Conservation (phyloP, 1,140 invertebrate genomes). For the Portunus trituberculatus region DNA sequence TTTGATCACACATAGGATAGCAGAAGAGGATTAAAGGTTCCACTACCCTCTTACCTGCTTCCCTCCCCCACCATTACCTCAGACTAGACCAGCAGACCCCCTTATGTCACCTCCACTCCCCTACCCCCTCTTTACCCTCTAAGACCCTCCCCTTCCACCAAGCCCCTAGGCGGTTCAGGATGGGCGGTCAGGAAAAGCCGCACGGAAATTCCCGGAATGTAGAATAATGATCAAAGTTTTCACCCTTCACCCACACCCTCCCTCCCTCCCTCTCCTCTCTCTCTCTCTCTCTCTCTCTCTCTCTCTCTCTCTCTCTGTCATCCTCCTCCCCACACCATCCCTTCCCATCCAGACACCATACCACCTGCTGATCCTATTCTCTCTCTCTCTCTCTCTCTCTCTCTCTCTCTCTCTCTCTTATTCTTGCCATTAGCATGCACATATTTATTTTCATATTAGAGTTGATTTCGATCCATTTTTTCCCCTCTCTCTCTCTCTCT, state of each 20-base stretch:
- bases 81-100: neutral
- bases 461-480: neutral
- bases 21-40: neutral
- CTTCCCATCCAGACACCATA: neutral
- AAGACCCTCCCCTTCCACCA: neutral
- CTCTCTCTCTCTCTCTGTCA: neutral
- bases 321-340: neutral
- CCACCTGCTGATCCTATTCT: neutral
- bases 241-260: neutral
- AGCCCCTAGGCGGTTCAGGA: neutral
- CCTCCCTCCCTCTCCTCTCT: neutral
- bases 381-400: neutral
- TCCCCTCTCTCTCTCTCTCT: slow-evolving; percentile 4
- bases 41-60: neutral
- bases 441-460: neutral
- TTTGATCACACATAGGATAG: neutral
- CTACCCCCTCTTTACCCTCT: neutral
- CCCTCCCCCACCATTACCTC: neutral
- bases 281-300: neutral
- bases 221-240: slow-evolving; percentile 24
- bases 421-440: neutral
- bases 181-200: neutral
- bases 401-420: neutral
- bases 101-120: neutral
- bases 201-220: slow-evolving; percentile 20